phyloP scores from a whole-genome alignment of 2,888 invertebrate species.

The Eumerus sabulonum region DNA sequence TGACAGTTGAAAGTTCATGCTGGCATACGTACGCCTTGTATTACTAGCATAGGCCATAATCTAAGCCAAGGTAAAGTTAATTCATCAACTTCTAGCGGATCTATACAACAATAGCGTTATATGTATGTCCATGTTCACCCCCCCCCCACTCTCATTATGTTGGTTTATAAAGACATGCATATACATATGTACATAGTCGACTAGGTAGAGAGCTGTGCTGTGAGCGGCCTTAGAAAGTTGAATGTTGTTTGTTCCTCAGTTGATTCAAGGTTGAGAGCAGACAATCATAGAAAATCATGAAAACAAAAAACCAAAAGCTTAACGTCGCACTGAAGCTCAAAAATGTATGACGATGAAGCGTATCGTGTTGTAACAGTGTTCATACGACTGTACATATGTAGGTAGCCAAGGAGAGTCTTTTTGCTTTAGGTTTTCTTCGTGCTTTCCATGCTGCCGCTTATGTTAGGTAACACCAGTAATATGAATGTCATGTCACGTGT shows the following conservation, averaged over 20 bases:
- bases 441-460: not conserved
- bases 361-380: conserved; percentile 18
- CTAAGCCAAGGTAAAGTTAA: conserved; percentile 67
- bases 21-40: not conserved
- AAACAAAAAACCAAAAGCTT: too few species aligned
- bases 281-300: too few species aligned
- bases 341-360: not conserved
- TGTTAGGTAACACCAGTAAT: conserved; percentile 18
- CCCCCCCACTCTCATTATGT: conserved; percentile 12
- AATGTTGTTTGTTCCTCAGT: conserved; percentile 48
- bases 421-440: too few species aligned
- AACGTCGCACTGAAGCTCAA: not conserved
- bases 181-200: too few species aligned
- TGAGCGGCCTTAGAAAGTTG: conserved; percentile 54
- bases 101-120: conserved; percentile 31
- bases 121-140: conserved; percentile 41
- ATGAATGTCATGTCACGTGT: conserved; percentile 37
- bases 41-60: conserved; percentile 21
- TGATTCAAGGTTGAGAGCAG: conserved; percentile 49
- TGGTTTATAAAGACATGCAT: too few species aligned
- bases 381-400: conserved; percentile 2
- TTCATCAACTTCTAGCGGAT: conserved; percentile 59
- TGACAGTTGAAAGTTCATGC: conserved; percentile 63
- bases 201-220: conserved; percentile 12
- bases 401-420: not conserved